Evolutionary conservation across 2,113 vertebrate genomes (phyloP).

Genomic region (Rana temporaria): DNA sequence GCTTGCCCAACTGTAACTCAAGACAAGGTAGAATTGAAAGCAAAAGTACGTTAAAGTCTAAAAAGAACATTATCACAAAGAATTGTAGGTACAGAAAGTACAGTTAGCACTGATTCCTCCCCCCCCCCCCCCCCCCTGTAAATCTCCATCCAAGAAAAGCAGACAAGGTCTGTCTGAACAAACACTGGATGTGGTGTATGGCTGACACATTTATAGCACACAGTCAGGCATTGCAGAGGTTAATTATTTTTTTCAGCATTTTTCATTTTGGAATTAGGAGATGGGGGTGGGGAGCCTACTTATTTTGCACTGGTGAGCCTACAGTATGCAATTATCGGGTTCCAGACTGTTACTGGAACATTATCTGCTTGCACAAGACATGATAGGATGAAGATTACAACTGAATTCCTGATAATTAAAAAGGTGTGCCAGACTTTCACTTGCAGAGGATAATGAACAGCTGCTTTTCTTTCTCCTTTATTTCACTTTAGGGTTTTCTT

Average conservation of each 20-base stretch:
- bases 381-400: slow-evolving; percentile 34
- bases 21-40: slow-evolving; percentile 36
- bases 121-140: not conserved
- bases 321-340: slow-evolving; percentile 42
- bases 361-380: slow-evolving; percentile 39
- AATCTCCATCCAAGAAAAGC: slow-evolving; percentile 28
- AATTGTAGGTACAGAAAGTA: not conserved
- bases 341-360: slow-evolving; percentile 51
- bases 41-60: slow-evolving; percentile 20
- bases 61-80: slow-evolving; percentile 7
- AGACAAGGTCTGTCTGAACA: slow-evolving; percentile 5
- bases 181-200: not conserved
- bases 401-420: slow-evolving; percentile 39
- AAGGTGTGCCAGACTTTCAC: slow-evolving; percentile 31
- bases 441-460: slow-evolving; percentile 43
- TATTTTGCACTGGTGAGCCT: slow-evolving; percentile 32
- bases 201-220: not conserved
- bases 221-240: not conserved
- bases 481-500: slow-evolving; percentile 41
- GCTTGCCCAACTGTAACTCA: slow-evolving; percentile 38
- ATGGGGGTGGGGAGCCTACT: slow-evolving; percentile 27
- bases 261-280: slow-evolving; percentile 20
- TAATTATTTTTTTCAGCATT: slow-evolving; percentile 39
- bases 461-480: slow-evolving; percentile 24
- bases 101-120: not conserved